Evolutionary conservation across 2,797 vertebrate genomes (phyloP).

Genomic region (Hyperoplus lanceolatus): DNA sequence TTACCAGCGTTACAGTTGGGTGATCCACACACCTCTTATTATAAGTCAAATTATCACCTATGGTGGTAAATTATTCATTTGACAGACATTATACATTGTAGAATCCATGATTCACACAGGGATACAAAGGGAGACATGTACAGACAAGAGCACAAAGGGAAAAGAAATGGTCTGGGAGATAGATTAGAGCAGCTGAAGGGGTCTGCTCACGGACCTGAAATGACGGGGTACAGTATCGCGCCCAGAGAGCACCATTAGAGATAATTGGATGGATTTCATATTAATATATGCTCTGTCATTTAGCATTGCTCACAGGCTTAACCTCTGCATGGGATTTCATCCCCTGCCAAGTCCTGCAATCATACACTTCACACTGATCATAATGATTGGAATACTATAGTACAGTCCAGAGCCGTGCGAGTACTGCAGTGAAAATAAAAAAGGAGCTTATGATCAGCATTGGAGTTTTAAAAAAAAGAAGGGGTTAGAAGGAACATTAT

Average conservation of each 20-base stretch:
- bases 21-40: conserved; percentile 4
- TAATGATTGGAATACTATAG: conserved; percentile 56
- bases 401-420: conserved; percentile 15
- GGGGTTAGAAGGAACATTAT: no score
- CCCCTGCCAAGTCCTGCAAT: conserved; percentile 76
- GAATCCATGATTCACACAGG: conserved; percentile 19
- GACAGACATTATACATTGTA: conserved; percentile 7
- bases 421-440: conserved; percentile 5
- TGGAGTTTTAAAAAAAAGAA: neutral
- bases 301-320: conserved; percentile 76
- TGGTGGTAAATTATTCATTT: neutral
- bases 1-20: neutral
- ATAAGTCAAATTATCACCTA: conserved; percentile 17
- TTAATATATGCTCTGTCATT: conserved; percentile 83
- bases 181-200: conserved; percentile 36
- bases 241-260: conserved; percentile 74
- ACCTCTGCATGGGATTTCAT: conserved; percentile 77
- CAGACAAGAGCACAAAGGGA: conserved; percentile 24
- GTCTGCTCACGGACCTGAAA: conserved; percentile 72
- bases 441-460: neutral
- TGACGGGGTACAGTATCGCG: conserved; percentile 71
- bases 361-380: conserved; percentile 73
- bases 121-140: neutral
- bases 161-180: conserved; percentile 32
- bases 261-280: conserved; percentile 81